phyloP scores from a whole-genome alignment of 2,113 vertebrate species.

The Aythya baeri region DNA sequence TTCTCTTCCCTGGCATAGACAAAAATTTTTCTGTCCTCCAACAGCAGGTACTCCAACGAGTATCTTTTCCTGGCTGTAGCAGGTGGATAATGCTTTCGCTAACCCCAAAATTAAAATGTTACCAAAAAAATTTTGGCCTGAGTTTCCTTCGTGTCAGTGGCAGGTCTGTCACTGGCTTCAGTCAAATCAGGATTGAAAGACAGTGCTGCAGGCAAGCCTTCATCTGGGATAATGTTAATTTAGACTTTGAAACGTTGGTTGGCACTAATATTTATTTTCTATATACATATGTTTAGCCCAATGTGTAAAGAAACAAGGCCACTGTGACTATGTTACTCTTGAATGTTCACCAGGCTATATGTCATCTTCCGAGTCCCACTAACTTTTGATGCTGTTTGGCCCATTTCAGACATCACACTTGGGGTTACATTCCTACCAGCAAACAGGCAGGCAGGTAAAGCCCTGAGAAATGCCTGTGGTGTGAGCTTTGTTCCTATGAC shows the following conservation, averaged over 20 bases:
- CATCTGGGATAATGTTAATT: background rate
- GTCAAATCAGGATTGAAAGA: background rate
- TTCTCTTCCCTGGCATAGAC: background rate
- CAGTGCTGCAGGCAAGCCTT: background rate
- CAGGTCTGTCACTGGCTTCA: background rate
- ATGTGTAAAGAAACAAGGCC: background rate
- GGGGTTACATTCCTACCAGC: background rate
- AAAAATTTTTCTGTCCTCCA: background rate
- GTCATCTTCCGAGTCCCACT: background rate
- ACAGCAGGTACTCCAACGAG: background rate
- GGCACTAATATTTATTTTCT: background rate
- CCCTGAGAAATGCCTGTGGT: background rate
- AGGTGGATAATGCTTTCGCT: background rate
- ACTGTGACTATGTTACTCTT: background rate
- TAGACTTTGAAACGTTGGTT: background rate
- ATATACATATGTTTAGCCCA: background rate
- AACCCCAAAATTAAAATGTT: background rate
- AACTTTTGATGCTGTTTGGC: background rate
- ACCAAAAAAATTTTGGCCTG: background rate
- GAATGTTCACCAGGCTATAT: background rate
- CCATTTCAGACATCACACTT: background rate
- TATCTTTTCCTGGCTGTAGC: background rate
- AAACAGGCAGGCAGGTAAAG: background rate
- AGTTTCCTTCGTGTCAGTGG: background rate
- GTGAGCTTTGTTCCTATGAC: fast-evolving